Evolutionary conservation across 64 coral and sea anemone genomes (phyloP).

Genomic region (Acropora yongei): DNA sequence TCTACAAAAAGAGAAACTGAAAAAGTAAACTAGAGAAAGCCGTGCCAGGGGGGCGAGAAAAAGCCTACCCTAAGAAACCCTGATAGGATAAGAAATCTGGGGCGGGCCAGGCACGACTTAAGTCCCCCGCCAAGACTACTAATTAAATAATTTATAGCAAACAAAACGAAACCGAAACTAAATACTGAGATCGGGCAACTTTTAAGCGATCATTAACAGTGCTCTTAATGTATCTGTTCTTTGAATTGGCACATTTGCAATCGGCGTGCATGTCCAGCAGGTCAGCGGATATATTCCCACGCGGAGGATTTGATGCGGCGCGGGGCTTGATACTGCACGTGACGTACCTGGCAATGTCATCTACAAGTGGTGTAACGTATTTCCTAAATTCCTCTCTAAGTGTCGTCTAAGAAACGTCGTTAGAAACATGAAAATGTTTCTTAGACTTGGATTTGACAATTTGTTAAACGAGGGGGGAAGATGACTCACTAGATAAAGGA

Average conservation of each 20-base stretch:
- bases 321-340: constrained; percentile 8
- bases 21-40: no score
- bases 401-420: constrained; percentile 59
- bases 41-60: constrained; percentile 44
- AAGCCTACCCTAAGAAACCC: constrained; percentile 30
- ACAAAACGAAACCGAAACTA: not conserved
- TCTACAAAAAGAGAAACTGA: no score
- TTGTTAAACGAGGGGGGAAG: constrained; percentile 54
- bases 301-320: constrained; percentile 10
- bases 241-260: constrained; percentile 1
- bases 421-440: constrained; percentile 21
- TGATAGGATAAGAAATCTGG: constrained; percentile 26
- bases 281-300: not conserved
- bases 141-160: not conserved
- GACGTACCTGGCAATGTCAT: not conserved
- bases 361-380: not conserved
- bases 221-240: constrained; percentile 33
- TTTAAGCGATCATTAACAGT: not conserved
- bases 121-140: not conserved
- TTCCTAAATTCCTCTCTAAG: constrained; percentile 9
- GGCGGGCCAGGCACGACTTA: not conserved
- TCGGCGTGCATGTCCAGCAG: constrained; percentile 23
- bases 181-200: not conserved
- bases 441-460: constrained; percentile 68
- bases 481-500: constrained; percentile 15